These are phyloP conservation scores for Spea multiplicata DNA, from an alignment of 2,113 vertebrate species.

Conservation along the genomic window DNA sequence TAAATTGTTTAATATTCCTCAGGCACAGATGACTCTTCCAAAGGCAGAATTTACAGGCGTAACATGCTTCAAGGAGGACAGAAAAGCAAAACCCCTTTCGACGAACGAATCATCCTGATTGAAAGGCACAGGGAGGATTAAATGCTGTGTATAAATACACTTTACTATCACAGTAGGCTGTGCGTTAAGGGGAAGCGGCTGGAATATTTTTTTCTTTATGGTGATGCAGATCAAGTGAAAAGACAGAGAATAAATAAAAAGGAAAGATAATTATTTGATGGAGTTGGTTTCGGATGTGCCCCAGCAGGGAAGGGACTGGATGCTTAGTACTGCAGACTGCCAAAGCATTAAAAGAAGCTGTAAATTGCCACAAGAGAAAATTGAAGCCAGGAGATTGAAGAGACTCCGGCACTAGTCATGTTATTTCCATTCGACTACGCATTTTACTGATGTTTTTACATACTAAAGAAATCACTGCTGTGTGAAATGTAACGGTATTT, in stretches of 20 bases:
- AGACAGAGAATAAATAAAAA: slow-evolving; percentile 72
- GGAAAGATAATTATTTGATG: slow-evolving; percentile 75
- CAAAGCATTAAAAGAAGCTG: slow-evolving; percentile 64
- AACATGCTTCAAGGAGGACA: slow-evolving; percentile 48
- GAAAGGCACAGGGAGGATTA: slow-evolving; percentile 54
- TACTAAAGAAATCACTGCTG: slow-evolving; percentile 53
- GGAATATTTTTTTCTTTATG: slow-evolving; percentile 71
- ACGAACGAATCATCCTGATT: slow-evolving; percentile 37
- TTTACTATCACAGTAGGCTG: slow-evolving; percentile 64
- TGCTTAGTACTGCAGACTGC: slow-evolving; percentile 67
- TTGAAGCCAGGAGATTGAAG: slow-evolving; percentile 60
- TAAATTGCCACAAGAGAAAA: slow-evolving; percentile 67
- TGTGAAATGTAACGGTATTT: slow-evolving; percentile 47
- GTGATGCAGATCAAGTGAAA: slow-evolving; percentile 73
- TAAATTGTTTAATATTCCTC: slow-evolving; percentile 43
- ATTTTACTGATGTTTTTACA: slow-evolving; percentile 45
- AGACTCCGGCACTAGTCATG: slow-evolving; percentile 52
- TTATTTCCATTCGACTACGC: slow-evolving; percentile 52
- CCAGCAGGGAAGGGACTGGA: slow-evolving; percentile 72
- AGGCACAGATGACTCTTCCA: slow-evolving; percentile 36
- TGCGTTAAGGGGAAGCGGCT: slow-evolving; percentile 59
- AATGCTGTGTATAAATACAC: slow-evolving; percentile 66
- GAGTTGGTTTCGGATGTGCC: slow-evolving; percentile 71
- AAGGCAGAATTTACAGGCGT: slow-evolving; percentile 38
- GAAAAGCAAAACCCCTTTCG: slow-evolving; percentile 17